Percentiles rank a stretch among this genome's conserved stretches.
Evolutionary conservation across 2,797 vertebrate genomes (phyloP).

Genomic region (Trematomus bernacchii): DNA sequence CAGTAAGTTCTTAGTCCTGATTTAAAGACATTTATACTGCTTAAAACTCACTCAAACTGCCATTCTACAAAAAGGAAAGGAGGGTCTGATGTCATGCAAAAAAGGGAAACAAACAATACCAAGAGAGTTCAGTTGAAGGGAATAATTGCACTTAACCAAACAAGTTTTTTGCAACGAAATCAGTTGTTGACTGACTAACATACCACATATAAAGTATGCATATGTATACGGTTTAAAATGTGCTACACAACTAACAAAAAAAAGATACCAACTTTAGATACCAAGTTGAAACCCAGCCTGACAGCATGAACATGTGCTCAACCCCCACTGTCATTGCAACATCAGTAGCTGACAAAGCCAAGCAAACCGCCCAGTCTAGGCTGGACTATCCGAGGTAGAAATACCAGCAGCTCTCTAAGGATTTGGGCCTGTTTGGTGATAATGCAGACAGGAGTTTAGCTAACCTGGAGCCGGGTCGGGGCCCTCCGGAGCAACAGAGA

Average conservation of each 20-base stretch:
- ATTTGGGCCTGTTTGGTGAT: constrained; percentile 17
- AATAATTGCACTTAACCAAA: background rate
- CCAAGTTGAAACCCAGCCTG: background rate
- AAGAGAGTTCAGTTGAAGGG: background rate
- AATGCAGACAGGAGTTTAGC: background rate
- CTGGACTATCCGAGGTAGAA: constrained; percentile 59
- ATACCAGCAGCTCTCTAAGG: constrained; percentile 54
- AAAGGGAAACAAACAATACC: background rate
- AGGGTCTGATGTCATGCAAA: background rate
- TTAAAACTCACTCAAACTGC: background rate
- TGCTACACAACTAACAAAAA: background rate
- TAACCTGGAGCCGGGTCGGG: constrained; percentile 49
- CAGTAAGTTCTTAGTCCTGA: background rate
- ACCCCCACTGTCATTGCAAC: constrained; percentile 53
- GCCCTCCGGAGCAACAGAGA: constrained; percentile 17
- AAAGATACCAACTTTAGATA: too few relatives aligned
- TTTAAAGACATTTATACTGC: background rate
- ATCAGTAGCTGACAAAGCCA: constrained; percentile 59
- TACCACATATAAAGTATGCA: background rate
- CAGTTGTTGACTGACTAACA: background rate
- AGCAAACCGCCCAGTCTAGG: constrained; percentile 25
- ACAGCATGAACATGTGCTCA: constrained; percentile 24
- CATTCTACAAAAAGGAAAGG: background rate
- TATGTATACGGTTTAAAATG: background rate
- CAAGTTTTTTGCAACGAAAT: background rate